Conservation (phyloP, 2,888 invertebrate genomes). For the Agrypnus murinus region DNA sequence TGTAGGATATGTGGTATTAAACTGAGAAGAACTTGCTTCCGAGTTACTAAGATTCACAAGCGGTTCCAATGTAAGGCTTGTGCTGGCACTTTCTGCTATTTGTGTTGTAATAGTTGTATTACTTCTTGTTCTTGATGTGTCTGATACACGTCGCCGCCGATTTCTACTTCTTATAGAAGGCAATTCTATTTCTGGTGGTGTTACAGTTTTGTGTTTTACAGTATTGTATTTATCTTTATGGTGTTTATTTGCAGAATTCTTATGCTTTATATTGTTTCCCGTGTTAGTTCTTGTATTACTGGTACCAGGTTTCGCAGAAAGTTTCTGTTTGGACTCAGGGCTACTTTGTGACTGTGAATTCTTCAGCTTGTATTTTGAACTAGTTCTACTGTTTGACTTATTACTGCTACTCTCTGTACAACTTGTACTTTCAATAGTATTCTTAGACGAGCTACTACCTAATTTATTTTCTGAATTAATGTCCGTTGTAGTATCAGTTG, state of each 20-base stretch:
- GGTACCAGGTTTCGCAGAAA: slow-evolving; percentile 37
- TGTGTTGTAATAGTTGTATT: neutral
- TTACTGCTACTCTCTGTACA: slow-evolving; percentile 21
- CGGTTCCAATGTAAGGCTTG: slow-evolving; percentile 22
- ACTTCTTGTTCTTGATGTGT: slow-evolving; percentile 39
- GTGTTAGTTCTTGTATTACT: slow-evolving; percentile 32
- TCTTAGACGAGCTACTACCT: slow-evolving; percentile 10
- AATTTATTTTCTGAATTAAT: slow-evolving; percentile 12
- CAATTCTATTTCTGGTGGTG: slow-evolving; percentile 3
- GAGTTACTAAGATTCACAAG: slow-evolving; percentile 36
- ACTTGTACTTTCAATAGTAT: slow-evolving; percentile 14
- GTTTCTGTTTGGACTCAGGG: slow-evolving; percentile 18
- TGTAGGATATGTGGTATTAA: slow-evolving; percentile 61
- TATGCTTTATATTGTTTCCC: slow-evolving; percentile 39
- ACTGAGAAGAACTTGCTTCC: slow-evolving; percentile 58
- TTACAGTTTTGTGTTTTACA: slow-evolving; percentile 18
- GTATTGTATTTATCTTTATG: slow-evolving; percentile 32
- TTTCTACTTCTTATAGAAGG: neutral
- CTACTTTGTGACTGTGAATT: slow-evolving; percentile 26
- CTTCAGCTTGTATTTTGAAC: slow-evolving; percentile 36
- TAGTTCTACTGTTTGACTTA: slow-evolving; percentile 24
- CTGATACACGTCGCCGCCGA: slow-evolving; percentile 39
- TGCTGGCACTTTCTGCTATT: slow-evolving; percentile 17
- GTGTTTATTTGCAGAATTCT: slow-evolving; percentile 36
- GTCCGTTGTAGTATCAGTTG: neutral